Evolutionary conservation across 2,113 vertebrate genomes (phyloP), one percentile per base, ranked within the genome.

Genomic region (Pteruthius melanotis): DNA sequence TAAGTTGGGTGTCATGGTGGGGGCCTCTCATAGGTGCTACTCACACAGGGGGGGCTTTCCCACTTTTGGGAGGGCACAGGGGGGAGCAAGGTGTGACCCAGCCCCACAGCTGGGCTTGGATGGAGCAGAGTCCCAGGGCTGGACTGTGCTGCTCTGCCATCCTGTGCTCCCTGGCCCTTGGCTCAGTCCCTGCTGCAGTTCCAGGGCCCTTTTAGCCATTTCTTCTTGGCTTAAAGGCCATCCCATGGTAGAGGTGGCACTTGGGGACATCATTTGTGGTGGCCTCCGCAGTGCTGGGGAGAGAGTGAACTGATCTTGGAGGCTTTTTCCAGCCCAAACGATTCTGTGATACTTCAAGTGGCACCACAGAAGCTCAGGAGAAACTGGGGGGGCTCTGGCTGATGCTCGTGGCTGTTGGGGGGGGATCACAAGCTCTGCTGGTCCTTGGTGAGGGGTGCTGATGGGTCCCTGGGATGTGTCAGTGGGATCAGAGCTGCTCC

Each of bases 391-490:
- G 11, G 0, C 11, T 83, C 33, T 37, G 39, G 2, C 8, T 0
- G 1, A 2, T 14, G 21, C 22, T 13, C 0, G 0, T 22, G 35
- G 15, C 33, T 56, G 4, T 2, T 40, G 17, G 1, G 40, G 40
- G 40, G 30, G 13, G 4, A 6, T 63, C 2, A 15, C 13, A n/a
- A 16, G 26, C 30, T 16, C 37, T 45, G 24, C 6, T 15, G 10
- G 8, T 54, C 12, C 8, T 15, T 8, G 64, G 7, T 10, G 5
- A 7, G 1, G 7, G 19, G 13, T 6, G 1, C 4, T 39, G 17
- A 2, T 16, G 11, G 31, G 7, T 49, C 18, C 3, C 2, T 6
- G 54, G 16, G 40, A 6, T 21, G 35, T 8, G 4, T 2, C 3
- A 3, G 33, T 6, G 35, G n/a, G 18, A 10, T 23, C 12, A 0